Evolutionary conservation across 1,140 invertebrate species (phyloP).

Genomic region (Antheraea mylitta): DNA sequence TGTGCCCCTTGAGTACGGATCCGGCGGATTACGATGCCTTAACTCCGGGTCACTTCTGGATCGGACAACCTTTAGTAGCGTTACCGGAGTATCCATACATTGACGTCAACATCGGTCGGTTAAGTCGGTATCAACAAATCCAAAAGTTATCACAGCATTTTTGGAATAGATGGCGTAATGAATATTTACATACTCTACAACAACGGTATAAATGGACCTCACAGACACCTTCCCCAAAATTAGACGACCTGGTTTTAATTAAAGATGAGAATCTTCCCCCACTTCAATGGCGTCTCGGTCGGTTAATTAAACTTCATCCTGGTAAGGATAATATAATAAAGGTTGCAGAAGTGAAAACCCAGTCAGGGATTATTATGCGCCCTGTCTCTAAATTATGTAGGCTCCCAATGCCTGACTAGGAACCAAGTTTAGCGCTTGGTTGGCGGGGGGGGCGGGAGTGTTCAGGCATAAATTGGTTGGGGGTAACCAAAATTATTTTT

Average conservation of each 20-base stretch:
- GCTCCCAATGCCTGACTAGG: background rate
- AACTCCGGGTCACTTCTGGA: conserved; percentile 7
- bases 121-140: background rate
- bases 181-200: conserved; percentile 9
- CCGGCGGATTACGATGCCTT: background rate
- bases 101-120: background rate
- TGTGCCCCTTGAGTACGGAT: background rate
- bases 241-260: conserved; percentile 22
- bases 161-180: conserved; percentile 9
- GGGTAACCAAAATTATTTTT: no score
- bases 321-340: conserved; percentile 15
- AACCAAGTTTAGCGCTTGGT: background rate
- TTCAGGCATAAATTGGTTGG: conserved; percentile 1
- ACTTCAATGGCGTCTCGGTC: conserved; percentile 13
- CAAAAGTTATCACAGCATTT: conserved; percentile 7
- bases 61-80: background rate
- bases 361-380: conserved; percentile 13
- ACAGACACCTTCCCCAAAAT: conserved; percentile 22
- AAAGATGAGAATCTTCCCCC: conserved; percentile 18
- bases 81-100: background rate
- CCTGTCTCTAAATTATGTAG: conserved; percentile 17
- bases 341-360: conserved; percentile 18
- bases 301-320: conserved; percentile 8
- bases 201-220: conserved; percentile 27
- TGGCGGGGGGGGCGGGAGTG: background rate